Evolutionary conservation across 2,888 invertebrate genomes (phyloP).

Genomic region (Tachina fera): DNA sequence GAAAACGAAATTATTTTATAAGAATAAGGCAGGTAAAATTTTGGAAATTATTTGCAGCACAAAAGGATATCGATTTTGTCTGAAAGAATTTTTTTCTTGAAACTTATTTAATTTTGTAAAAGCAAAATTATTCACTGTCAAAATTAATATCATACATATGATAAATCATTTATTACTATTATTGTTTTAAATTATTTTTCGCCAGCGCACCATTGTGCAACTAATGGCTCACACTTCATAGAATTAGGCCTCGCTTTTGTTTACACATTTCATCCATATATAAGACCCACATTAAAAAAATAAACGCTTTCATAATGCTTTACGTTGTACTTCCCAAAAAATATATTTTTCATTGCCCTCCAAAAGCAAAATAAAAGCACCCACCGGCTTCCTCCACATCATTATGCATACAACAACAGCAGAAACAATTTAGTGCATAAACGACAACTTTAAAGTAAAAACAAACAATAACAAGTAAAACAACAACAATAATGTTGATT

Average conservation of each 20-base stretch:
- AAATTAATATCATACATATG: too few species aligned
- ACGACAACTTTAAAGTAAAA: slow-evolving; percentile 19
- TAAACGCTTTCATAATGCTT: background rate
- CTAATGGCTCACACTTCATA: background rate
- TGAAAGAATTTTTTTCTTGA: too few species aligned
- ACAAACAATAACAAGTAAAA: slow-evolving; percentile 37
- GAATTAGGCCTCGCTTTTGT: slow-evolving; percentile 9
- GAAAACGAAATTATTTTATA: too few species aligned
- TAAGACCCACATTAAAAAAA: background rate
- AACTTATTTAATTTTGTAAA: too few species aligned
- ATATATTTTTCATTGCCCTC: background rate
- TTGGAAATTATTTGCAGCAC: too few species aligned
- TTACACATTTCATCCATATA: background rate
- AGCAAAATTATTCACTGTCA: too few species aligned
- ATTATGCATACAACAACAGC: slow-evolving; percentile 48
- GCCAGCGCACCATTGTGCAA: slow-evolving; percentile 8
- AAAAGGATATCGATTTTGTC: too few species aligned
- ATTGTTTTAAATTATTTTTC: too few species aligned
- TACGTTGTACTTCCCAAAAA: background rate
- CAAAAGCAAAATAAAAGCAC: background rate
- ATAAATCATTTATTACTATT: too few species aligned
- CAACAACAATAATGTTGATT: slow-evolving; percentile 65
- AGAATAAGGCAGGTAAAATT: too few species aligned
- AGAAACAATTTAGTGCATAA: slow-evolving; percentile 49
- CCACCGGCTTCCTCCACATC: slow-evolving; percentile 42